Conservation (phyloP, 2,113 vertebrate genomes). For the Acanthisitta chloris region DNA sequence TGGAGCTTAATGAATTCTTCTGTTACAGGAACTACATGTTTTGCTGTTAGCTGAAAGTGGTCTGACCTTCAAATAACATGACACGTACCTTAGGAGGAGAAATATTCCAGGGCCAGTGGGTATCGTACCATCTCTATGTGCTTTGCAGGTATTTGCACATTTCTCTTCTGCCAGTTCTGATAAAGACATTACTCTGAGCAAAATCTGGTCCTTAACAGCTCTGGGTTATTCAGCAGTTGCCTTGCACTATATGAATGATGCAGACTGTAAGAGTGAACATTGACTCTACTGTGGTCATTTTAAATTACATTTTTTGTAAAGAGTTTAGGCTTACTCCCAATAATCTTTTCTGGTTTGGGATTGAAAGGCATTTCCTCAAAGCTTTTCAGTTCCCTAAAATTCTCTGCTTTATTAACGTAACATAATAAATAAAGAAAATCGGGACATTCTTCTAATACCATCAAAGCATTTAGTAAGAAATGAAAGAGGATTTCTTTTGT, state of each 20-base stretch:
- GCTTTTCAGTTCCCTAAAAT: neutral
- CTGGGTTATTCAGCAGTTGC: neutral
- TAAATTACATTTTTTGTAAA: neutral
- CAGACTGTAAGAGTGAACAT: neutral
- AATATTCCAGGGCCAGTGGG: neutral
- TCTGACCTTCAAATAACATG: neutral
- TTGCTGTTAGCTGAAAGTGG: neutral
- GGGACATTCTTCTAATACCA: neutral
- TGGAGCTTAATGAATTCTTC: conserved; percentile 9
- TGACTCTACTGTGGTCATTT: neutral
- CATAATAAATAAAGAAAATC: conserved; percentile 2
- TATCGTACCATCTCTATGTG: neutral
- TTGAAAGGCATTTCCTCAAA: conserved; percentile 6
- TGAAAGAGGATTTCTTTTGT: conserved; percentile 46
- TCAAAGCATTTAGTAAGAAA: conserved; percentile 18
- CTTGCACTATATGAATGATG: neutral
- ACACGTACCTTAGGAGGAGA: neutral
- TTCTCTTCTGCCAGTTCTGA: neutral
- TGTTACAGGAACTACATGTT: neutral
- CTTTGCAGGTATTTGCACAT: neutral
- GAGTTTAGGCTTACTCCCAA: neutral
- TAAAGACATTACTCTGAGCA: neutral
- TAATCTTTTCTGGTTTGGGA: neutral
- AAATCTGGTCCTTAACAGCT: neutral
- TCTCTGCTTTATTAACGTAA: neutral